A percentile compares a stretch with the other conserved stretches of the same genome.
These are phyloP conservation scores for Macrocentrus cingulum DNA, from an alignment of 1,140 invertebrate genomes.

Conservation along the genomic window DNA sequence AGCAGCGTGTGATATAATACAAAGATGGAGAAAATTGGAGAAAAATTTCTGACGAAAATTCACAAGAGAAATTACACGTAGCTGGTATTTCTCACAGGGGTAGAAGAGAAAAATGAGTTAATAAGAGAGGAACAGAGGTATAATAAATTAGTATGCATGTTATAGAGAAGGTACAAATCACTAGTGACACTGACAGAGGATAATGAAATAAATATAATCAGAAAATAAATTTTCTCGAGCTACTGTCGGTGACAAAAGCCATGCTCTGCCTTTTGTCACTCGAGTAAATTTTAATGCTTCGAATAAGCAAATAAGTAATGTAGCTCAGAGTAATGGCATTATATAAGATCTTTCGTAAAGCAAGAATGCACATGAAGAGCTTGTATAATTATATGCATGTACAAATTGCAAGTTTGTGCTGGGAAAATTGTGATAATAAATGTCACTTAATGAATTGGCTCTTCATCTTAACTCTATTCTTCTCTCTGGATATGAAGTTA, in stretches of 20 bases:
- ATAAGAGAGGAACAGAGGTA: too few relatives aligned
- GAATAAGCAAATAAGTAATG: too few relatives aligned
- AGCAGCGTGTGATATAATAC: conserved; percentile 5
- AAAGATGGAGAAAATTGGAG: conserved; percentile 1
- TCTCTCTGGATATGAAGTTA: background rate
- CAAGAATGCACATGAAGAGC: too few relatives aligned
- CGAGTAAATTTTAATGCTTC: too few relatives aligned
- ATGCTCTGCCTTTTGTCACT: too few relatives aligned
- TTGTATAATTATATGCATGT: too few relatives aligned
- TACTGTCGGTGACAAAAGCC: too few relatives aligned
- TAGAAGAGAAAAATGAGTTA: background rate
- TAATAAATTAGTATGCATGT: background rate
- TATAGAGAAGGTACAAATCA: background rate
- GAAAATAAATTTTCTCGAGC: too few relatives aligned
- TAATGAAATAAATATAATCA: background rate
- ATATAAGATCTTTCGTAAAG: too few relatives aligned
- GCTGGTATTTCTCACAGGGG: background rate
- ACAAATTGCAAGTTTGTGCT: conserved; percentile 1
- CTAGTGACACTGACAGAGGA: background rate
- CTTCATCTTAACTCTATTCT: background rate
- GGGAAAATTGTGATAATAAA: background rate
- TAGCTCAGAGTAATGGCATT: too few relatives aligned
- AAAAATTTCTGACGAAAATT: background rate
- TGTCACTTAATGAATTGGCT: conserved; percentile 6
- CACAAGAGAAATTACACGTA: background rate